Base-by-base conservation (phyloP, 2,113 vertebrate genomes). In the Microtus richardsoni region DNA sequence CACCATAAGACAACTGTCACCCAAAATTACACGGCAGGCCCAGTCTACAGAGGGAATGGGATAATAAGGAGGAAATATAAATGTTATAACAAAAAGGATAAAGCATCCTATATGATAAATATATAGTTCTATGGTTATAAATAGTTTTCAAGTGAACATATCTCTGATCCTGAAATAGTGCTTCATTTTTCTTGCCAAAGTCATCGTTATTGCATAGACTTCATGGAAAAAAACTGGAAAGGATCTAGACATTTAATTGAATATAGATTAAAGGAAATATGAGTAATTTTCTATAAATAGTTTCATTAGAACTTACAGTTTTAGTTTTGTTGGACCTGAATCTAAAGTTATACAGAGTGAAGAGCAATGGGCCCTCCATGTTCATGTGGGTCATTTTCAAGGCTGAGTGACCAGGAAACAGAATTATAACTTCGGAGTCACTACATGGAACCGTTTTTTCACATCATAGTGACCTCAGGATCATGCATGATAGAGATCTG, bases 271-370 rank as follows among this genome's bases (percentile, higher is more conserved):
- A 94, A 91, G 52, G 11, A 77, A 89, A 91, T 36, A 64, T 14
- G 77, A 21, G 39, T 52, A 75, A 22, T 74, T 83, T 87, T 93
- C 39, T 86, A 1, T 33, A 49, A 44, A 68, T 28, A 54, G n/a
- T 64, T 91, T 6, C 91, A 85, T 83, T 47, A 78, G 2, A 91
- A 91, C 74, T 84, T 49, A 82, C 64, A 89, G 82, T 77, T 94
- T 89, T 19, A 71, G 17, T 70, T 93, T 82, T 77, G 13, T 82
- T 88, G 30, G 78, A 94, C 41, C 73, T 94, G 30, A 74, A n/a
- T 3, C 6, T 58, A 26, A 84, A 47, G 13, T 47, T 77, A 52
- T 10, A 84, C 24, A 79, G 41, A 85, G 11, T 80, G 73, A 80
- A 71, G 89, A 78, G 54, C 64, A 13, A 91, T 4, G 26, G 52